Evolutionary conservation across 1,140 invertebrate genomes (phyloP).

Genomic region (Odontomachus brunneus): DNA sequence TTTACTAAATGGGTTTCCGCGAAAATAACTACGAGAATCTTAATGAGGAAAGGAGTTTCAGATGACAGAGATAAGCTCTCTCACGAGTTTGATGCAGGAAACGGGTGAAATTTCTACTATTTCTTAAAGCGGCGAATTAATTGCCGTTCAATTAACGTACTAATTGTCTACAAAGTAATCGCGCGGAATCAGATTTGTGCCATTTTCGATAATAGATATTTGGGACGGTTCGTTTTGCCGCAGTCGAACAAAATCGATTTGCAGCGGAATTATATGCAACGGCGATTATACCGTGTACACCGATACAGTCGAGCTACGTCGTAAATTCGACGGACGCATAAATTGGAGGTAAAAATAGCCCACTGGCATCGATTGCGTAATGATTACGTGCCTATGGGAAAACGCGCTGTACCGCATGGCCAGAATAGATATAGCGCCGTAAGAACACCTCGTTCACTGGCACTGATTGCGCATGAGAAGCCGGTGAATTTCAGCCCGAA

Average conservation of each 20-base stretch:
- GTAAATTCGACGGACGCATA: conserved; percentile 40
- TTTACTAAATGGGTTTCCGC: too few relatives aligned
- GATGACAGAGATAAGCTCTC: too few relatives aligned
- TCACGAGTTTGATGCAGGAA: neutral
- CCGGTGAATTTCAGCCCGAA: neutral
- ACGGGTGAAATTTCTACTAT: conserved; percentile 4
- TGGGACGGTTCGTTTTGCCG: conserved; percentile 3
- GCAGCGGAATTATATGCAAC: conserved; percentile 25
- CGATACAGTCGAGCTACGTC: neutral
- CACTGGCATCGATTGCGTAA: conserved; percentile 39
- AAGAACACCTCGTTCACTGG: neutral
- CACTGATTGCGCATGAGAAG: neutral
- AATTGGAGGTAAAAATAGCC: conserved; percentile 48
- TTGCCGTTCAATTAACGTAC: neutral
- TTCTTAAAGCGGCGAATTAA: conserved; percentile 10
- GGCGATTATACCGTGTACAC: conserved; percentile 1
- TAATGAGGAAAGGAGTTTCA: too few relatives aligned
- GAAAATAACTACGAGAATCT: too few relatives aligned
- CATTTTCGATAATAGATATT: conserved; percentile 16
- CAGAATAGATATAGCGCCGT: conserved; percentile 26
- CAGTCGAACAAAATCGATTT: conserved; percentile 35
- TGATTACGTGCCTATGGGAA: conserved; percentile 49
- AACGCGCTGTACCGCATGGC: neutral
- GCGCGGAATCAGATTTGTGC: neutral
- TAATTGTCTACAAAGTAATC: conserved; percentile 22